Evolutionary conservation across 2,113 vertebrate genomes (phyloP).

Genomic region (Colius striatus): DNA sequence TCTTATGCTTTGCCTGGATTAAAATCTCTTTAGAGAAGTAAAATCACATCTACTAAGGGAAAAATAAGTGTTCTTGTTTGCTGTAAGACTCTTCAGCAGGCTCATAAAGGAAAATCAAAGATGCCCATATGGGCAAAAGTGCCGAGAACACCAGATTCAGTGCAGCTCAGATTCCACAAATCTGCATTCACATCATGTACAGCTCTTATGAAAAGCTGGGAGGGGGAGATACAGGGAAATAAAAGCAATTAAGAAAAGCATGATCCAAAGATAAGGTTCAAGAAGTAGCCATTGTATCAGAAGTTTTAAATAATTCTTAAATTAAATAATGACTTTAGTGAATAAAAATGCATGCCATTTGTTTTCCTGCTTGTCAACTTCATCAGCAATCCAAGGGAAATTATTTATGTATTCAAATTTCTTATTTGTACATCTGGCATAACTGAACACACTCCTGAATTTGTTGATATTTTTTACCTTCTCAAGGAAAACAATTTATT

Average conservation of each 20-base stretch:
- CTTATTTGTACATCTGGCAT: conserved; percentile 70
- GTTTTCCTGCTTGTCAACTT: conserved; percentile 70
- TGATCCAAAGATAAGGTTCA: conserved; percentile 61
- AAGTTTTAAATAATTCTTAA: conserved; percentile 65
- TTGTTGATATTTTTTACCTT: conserved; percentile 56
- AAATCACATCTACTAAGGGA: not conserved
- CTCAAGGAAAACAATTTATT: conserved; percentile 66
- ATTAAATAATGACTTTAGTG: conserved; percentile 61
- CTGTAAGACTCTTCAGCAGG: not conserved
- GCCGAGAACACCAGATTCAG: conserved; percentile 42
- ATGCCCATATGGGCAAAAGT: conserved; percentile 37
- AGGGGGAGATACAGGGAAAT: not conserved
- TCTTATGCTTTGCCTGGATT: not conserved
- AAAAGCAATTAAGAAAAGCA: conserved; percentile 50
- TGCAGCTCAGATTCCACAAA: not conserved
- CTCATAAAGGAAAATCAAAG: conserved; percentile 44
- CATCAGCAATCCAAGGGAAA: conserved; percentile 73
- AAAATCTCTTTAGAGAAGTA: not conserved
- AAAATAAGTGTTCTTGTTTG: not conserved
- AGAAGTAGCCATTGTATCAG: conserved; percentile 31
- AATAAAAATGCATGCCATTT: conserved; percentile 65
- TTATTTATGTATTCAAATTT: conserved; percentile 72
- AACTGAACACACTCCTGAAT: conserved; percentile 66
- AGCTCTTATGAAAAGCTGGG: conserved; percentile 4
- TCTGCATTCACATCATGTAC: conserved; percentile 23